phyloP scores from a whole-genome alignment of 2,113 vertebrate genomes.

The Macroglossus sobrinus region DNA sequence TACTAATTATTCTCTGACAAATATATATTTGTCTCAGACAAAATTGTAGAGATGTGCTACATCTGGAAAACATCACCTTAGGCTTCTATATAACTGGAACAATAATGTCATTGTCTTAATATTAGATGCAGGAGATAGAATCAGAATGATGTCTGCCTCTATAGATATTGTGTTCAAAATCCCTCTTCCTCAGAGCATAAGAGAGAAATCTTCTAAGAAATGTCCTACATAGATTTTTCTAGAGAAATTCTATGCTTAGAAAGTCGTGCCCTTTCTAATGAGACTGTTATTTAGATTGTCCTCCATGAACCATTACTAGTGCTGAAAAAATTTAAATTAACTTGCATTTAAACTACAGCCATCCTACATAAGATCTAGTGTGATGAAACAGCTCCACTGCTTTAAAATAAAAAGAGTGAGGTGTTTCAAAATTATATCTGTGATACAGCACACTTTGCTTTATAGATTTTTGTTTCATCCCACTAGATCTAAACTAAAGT shows the following conservation, averaged over 20 bases:
- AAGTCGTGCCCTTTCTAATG: not conserved
- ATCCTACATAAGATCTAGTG: not conserved
- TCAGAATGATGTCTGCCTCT: not conserved
- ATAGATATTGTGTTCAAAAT: not conserved
- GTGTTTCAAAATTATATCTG: not conserved
- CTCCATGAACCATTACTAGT: not conserved
- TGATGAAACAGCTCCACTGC: not conserved
- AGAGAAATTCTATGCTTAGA: not conserved
- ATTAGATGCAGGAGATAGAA: not conserved
- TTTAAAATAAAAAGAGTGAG: not conserved
- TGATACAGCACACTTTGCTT: not conserved
- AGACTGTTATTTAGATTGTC: not conserved
- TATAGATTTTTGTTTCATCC: not conserved
- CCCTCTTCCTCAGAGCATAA: not conserved
- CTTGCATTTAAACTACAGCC: not conserved
- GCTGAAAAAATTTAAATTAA: not conserved
- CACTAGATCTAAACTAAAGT: not conserved
- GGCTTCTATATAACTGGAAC: not conserved
- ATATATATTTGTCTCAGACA: not conserved
- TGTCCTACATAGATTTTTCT: not conserved
- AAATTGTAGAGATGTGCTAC: not conserved
- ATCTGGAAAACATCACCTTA: constrained; percentile 33
- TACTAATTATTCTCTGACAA: constrained; percentile 32
- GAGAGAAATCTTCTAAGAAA: not conserved
- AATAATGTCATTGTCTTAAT: not conserved